phyloP scores from a whole-genome alignment of 2,113 vertebrate species.

The Coryphaenoides rupestris region DNA sequence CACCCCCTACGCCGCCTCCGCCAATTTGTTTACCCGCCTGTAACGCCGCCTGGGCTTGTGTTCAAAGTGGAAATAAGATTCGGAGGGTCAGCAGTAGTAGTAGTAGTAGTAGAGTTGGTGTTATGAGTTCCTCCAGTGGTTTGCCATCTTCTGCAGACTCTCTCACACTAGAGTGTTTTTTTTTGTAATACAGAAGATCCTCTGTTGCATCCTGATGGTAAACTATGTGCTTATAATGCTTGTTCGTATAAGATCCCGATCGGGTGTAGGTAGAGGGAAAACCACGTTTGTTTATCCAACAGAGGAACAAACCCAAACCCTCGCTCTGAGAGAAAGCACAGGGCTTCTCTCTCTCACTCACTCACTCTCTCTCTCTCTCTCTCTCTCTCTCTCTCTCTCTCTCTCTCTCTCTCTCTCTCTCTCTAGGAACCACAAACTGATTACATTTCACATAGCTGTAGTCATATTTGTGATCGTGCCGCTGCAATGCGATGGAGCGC shows the following conservation, averaged over 20 bases:
- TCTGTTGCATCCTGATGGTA: neutral
- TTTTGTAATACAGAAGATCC: neutral
- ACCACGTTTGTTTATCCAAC: slow-evolving; percentile 17
- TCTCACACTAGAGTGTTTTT: slow-evolving; percentile 11
- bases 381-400: neutral
- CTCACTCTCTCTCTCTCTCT: neutral
- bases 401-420: neutral
- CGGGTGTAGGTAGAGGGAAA: neutral
- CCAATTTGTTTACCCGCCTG: slow-evolving; percentile 29
- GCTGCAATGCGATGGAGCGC: slow-evolving; percentile 22
- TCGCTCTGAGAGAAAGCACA: slow-evolving; percentile 4
- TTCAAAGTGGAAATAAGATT: slow-evolving; percentile 17
- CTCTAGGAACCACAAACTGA: slow-evolving; percentile 35
- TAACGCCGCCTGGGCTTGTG: slow-evolving; percentile 20
- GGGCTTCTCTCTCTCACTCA: neutral
- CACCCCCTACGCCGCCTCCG: neutral
- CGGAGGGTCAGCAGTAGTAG: neutral
- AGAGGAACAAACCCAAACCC: slow-evolving; percentile 2
- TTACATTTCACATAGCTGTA: slow-evolving; percentile 42
- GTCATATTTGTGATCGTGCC: slow-evolving; percentile 14
- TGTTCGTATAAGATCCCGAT: neutral
- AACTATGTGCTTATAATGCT: no score
- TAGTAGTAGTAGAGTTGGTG: no score
- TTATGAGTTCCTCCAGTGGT: neutral
- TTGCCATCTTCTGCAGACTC: neutral